Conservation (phyloP, 2,113 vertebrate genomes). For the Corythoichthys intestinalis region DNA sequence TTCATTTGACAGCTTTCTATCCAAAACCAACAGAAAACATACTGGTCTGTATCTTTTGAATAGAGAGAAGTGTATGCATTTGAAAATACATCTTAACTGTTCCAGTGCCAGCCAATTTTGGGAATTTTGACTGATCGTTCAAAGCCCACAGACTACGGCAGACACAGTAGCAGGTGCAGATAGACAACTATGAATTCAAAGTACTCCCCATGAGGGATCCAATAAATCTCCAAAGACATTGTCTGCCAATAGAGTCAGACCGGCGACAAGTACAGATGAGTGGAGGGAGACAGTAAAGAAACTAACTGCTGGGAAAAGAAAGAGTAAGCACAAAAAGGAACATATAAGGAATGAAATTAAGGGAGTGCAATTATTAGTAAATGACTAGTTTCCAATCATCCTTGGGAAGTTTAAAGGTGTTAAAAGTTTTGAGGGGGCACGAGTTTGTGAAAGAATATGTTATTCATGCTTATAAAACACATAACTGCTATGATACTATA, state of each 20-base stretch:
- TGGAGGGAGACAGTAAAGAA: conserved; percentile 25
- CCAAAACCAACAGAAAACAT: neutral
- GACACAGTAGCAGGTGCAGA: neutral
- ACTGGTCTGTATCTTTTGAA: too few relatives aligned
- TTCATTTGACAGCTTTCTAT: neutral
- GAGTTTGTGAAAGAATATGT: too few relatives aligned
- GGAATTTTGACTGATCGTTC: too few relatives aligned
- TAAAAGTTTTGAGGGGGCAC: neutral
- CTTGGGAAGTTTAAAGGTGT: neutral
- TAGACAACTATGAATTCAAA: neutral
- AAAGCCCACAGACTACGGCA: neutral
- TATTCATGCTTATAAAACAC: too few relatives aligned
- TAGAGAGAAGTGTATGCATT: too few relatives aligned
- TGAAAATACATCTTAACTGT: too few relatives aligned
- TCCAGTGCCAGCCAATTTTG: too few relatives aligned
- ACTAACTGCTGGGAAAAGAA: conserved; percentile 24
- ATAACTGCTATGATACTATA: too few relatives aligned
- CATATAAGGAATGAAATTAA: conserved; percentile 16
- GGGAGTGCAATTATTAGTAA: conserved; percentile 25
- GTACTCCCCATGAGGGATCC: neutral
- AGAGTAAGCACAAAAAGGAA: conserved; percentile 23
- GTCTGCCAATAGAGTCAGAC: conserved; percentile 29
- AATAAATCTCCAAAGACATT: conserved; percentile 10
- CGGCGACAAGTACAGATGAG: conserved; percentile 28
- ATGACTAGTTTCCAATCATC: neutral